Evolutionary conservation across 2,888 invertebrate genomes (phyloP), one percentile per base, ranked within the genome.

Genomic region (Aleiodes leptofemur): DNA sequence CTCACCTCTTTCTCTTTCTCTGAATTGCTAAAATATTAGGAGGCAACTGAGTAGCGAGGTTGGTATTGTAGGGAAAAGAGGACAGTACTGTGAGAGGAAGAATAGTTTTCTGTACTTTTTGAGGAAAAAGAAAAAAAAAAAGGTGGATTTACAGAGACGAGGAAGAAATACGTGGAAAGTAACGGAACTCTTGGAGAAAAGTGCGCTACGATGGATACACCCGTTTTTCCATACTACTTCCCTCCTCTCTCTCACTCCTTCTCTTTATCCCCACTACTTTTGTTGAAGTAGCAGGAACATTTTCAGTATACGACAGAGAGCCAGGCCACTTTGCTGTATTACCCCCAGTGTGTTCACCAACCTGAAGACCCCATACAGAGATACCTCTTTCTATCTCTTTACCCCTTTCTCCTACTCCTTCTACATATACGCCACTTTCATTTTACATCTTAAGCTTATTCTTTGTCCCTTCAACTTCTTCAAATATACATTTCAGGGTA

Each of bases 11-110:
- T 14, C 48, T 43, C 55, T 69, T 69, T 73, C 68, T 72, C 69
- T 73, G 74, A 76, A 76, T 76, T 73, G 66, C 74, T 78, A 76
- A 78, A 78, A 78, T 76, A 78, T 78, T 78, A 73, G 74, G 56
- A 76, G 61, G 34, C 56, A 68, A 72, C 61, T 68, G 71, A 51
- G 50, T 66, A 56, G 53, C 23, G 31, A 48, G 48, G 14, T 29
- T 16, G 34, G 70, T 56, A 69, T 64, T 56, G 69, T 57, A 51
- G 69, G 34, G 61, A 29, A 72, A 56, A 72, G 57, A 77, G 68
- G 71, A 70, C 75, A 68, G 55, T 70, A 59, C 56, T 55, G 71
- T 23, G 53, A 69, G 69, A 38, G 38, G 76, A 61, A 72, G 68
- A 76, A 77, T 73, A 73, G 73, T 73, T 66, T 73, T 71, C 70